These are phyloP conservation scores for Halyomorpha halys DNA, from an alignment of 1,140 invertebrate species.

Conservation along the genomic window DNA sequence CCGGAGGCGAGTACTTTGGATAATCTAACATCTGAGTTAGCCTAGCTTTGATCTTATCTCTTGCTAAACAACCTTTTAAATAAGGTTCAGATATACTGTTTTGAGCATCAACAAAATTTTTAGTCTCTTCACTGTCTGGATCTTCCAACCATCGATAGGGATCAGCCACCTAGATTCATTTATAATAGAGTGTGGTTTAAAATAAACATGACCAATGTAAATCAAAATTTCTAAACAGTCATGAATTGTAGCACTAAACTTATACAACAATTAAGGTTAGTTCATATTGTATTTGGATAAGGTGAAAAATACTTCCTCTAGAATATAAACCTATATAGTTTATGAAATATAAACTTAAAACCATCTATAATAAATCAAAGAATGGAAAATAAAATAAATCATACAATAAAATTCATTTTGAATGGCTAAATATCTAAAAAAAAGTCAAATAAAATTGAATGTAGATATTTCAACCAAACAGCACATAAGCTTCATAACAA, in stretches of 20 bases:
- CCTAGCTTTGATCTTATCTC: constrained; percentile 58
- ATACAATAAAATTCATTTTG: no score
- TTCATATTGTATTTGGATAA: no score
- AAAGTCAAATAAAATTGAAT: no score
- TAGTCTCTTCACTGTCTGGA: constrained; percentile 84
- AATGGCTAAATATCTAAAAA: no score
- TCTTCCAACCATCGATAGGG: constrained; percentile 96
- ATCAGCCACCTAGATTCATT: constrained; percentile 60
- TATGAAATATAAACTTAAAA: no score
- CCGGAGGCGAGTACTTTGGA: constrained; percentile 86
- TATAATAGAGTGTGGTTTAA: constrained; percentile 29
- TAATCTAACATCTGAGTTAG: constrained; percentile 92
- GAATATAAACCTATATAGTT: no score
- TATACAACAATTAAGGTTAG: neutral
- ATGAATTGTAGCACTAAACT: neutral
- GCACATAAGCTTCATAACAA: no score
- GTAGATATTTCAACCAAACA: no score
- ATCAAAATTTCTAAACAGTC: neutral
- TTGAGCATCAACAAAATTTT: constrained; percentile 82
- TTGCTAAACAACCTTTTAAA: constrained; percentile 62
- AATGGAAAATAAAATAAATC: no score
- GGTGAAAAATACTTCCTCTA: no score
- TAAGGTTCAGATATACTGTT: constrained; percentile 83
- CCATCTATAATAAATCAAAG: no score
- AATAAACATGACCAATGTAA: constrained; percentile 29